These are phyloP conservation scores for Aphis gossypii DNA, from an alignment of 1,140 invertebrate genomes.

Conservation along the genomic window DNA sequence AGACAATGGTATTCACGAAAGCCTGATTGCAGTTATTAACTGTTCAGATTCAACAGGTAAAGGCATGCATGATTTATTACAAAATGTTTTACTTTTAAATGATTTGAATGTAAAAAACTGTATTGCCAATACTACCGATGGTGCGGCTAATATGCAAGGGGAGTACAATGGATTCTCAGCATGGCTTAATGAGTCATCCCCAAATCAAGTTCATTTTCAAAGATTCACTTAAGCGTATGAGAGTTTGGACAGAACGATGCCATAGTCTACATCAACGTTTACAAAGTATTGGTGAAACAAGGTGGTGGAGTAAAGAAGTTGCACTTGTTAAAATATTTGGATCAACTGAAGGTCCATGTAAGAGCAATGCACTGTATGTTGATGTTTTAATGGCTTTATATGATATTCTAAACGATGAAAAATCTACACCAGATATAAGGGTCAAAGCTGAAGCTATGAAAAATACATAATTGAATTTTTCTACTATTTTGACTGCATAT, in stretches of 20 bases:
- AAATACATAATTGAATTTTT: constrained; percentile 21
- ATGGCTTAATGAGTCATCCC: constrained; percentile 30
- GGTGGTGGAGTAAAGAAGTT: constrained; percentile 19
- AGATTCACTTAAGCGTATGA: constrained; percentile 12
- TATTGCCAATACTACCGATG: constrained; percentile 59
- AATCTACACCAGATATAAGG: constrained; percentile 10
- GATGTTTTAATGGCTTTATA: constrained; percentile 23
- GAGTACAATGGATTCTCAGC: constrained; percentile 60
- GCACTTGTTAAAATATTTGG: constrained; percentile 23
- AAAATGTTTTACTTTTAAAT: constrained; percentile 8
- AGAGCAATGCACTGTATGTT: constrained; percentile 1
- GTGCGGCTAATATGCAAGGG: constrained; percentile 60
- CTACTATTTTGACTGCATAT: neutral
- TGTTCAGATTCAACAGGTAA: constrained; percentile 57
- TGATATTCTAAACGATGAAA: constrained; percentile 7
- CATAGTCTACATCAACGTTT: neutral
- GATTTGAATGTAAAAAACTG: constrained; percentile 30
- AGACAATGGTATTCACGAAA: constrained; percentile 30
- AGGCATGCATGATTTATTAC: constrained; percentile 56
- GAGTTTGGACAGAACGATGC: constrained; percentile 8
- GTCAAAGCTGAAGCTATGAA: constrained; percentile 35
- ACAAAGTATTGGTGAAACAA: constrained; percentile 35
- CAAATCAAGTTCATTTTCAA: neutral
- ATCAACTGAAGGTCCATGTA: neutral
- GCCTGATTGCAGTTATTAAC: constrained; percentile 56